A percentile compares a stretch with the other conserved stretches of the same genome.
These are phyloP conservation scores for Caenorhabditis remanei DNA, from an alignment of 1,140 invertebrate species.

Conservation along the genomic window DNA sequence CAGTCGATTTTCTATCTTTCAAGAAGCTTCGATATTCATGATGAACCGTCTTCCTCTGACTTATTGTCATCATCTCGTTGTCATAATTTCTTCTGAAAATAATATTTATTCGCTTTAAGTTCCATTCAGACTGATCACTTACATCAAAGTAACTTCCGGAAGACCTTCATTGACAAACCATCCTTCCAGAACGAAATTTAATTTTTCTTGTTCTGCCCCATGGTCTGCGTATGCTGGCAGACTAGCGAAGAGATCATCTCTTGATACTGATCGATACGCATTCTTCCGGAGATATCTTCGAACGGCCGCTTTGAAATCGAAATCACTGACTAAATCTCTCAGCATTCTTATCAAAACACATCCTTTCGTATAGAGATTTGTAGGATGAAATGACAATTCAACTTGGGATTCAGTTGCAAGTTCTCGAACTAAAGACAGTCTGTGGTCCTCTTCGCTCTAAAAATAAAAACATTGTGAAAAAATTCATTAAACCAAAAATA, in stretches of 20 bases:
- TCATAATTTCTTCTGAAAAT: conserved; percentile 76
- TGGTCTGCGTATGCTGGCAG: conserved; percentile 74
- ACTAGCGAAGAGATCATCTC: conserved; percentile 69
- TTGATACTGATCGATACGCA: conserved; percentile 72
- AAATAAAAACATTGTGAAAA: background rate
- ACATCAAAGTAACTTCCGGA: conserved; percentile 71
- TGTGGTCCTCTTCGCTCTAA: conserved; percentile 60
- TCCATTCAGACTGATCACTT: background rate
- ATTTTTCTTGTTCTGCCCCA: conserved; percentile 71
- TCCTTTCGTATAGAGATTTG: conserved; percentile 75
- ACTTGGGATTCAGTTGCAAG: conserved; percentile 65
- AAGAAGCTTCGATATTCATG: conserved; percentile 71
- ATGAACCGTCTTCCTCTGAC: conserved; percentile 68
- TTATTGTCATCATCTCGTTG: conserved; percentile 73
- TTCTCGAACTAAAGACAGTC: conserved; percentile 62
- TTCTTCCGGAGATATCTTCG: conserved; percentile 73
- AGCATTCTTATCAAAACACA: conserved; percentile 73
- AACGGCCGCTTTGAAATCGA: conserved; percentile 70
- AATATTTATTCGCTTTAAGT: background rate
- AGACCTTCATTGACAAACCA: conserved; percentile 76
- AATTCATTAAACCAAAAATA: background rate
- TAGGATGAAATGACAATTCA: conserved; percentile 71
- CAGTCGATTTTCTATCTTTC: conserved; percentile 60
- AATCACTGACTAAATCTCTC: conserved; percentile 70
- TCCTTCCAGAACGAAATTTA: conserved; percentile 71